Evolutionary conservation across 2,888 invertebrate genomes (phyloP), one percentile per base, ranked within the genome.

Genomic region (Xiphydria camelus): DNA sequence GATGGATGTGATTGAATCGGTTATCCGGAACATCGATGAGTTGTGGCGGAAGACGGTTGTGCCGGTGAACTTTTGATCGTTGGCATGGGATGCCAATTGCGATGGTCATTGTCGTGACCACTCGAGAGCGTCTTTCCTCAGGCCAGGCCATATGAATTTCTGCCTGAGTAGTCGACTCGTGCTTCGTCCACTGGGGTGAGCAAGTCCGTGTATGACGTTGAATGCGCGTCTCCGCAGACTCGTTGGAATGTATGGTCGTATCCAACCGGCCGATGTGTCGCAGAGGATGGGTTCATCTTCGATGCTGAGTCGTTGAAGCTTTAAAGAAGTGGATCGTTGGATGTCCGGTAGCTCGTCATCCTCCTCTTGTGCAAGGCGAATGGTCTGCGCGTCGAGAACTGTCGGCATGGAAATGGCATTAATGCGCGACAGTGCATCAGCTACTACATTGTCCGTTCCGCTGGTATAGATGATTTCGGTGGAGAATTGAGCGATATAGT

Each of bases 61-160:
- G 41, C 3, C 41, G 19, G 2, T 47, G 38, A 2, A 33, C 48
- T 32, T 57, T 57, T 4, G 48, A 10, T 29, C 33, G 29, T 35
- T 55, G 58, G 37, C 48, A 47, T 19, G 35, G 31, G 21, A 45
- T 29, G 26, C 49, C 45, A 32, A 20, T 5, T 49, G 21, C 23
- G 59, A 56, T 10, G 44, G 35, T 20, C 10, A 31, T 35, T 25
- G 25, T 17, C 57, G 46, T 5, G 53, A 47, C 17, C 15, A 3
- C 12, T 21, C 55, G 32, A 29, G 20, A n/a, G 40, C 36, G 10
- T 59, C 59, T 15, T 35, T 33, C 32, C 39, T 44, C 4, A 59
- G 47, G 14, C 36, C 33, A 2, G 62, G 61, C 55, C 59, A 62
- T 10, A 60, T 48, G 29, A 47, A 59, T 22, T 49, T 45, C 36